A percentile compares a stretch with the other conserved stretches of the same genome.
These are phyloP conservation scores for Chroicocephalus ridibundus DNA, from an alignment of 2,113 vertebrate species.

Conservation along the genomic window DNA sequence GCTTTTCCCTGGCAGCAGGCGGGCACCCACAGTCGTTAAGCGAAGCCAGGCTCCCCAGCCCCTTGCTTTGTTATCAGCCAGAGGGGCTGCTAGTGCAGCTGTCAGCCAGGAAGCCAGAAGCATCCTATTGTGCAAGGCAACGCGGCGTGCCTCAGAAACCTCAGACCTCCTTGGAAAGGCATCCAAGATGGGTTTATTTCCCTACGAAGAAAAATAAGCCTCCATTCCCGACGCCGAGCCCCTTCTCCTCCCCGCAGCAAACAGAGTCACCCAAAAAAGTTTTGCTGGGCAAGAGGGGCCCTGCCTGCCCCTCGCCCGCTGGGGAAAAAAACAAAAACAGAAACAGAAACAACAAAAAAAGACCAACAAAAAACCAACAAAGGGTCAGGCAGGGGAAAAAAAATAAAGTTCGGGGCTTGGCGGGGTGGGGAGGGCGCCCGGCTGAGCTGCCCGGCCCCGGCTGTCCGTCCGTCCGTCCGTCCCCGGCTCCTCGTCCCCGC, in stretches of 20 bases:
- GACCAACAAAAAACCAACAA: not conserved
- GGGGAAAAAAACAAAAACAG: not conserved
- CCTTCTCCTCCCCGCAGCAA: not conserved
- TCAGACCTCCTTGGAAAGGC: not conserved
- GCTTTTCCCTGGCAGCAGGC: not conserved
- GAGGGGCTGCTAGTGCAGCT: not conserved
- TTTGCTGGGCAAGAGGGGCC: not conserved
- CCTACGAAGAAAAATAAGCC: not conserved
- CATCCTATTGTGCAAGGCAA: not conserved
- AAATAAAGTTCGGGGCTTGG: not conserved
- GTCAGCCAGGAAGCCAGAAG: rapidly evolving
- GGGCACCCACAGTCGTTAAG: rapidly evolving
- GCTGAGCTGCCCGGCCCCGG: not conserved
- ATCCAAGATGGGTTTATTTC: not conserved
- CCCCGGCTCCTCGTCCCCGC: not conserved
- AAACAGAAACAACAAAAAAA: not conserved
- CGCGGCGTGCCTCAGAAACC: not conserved
- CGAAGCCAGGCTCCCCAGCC: not conserved
- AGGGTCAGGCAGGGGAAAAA: not conserved
- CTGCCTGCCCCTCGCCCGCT: not conserved
- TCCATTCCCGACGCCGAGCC: not conserved
- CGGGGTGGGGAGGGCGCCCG: too few species aligned
- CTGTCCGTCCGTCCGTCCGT: not conserved
- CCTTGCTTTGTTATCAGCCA: not conserved
- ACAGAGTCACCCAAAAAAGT: not conserved